phyloP scores from a whole-genome alignment of 2,113 vertebrate species.

The Eclectus roratus region DNA sequence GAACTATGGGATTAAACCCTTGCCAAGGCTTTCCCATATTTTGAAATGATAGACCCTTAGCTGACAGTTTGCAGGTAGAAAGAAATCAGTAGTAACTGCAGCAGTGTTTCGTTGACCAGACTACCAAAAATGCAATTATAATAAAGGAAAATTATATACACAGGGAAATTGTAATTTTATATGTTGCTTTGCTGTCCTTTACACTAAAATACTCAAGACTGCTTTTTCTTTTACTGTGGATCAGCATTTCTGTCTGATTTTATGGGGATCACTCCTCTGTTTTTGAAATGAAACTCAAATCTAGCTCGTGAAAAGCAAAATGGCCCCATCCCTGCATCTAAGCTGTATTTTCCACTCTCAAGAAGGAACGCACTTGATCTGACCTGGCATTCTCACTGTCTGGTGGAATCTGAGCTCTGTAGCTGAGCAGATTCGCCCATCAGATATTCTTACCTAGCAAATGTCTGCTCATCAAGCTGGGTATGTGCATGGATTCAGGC shows the following conservation, averaged over 20 bases:
- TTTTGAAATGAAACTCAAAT: not conserved
- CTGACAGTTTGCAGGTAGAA: not conserved
- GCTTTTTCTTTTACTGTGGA: not conserved
- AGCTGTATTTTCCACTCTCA: not conserved
- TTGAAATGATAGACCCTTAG: not conserved
- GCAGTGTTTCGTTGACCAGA: not conserved
- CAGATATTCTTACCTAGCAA: not conserved
- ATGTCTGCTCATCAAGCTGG: not conserved
- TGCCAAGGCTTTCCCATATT: not conserved
- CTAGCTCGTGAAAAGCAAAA: not conserved
- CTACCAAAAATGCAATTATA: not conserved
- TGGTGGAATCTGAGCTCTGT: not conserved
- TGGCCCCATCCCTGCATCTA: rapidly evolving
- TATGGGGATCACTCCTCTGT: not conserved
- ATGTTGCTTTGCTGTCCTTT: not conserved
- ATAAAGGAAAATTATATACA: not conserved
- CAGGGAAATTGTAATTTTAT: not conserved
- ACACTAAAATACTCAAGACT: not conserved
- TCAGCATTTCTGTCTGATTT: not conserved
- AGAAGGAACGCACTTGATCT: not conserved
- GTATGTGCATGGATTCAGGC: not conserved
- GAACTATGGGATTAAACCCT: not conserved
- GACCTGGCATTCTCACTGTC: not conserved
- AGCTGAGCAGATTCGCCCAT: not conserved
- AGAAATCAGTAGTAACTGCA: not conserved